phyloP scores from a whole-genome alignment of 2,888 invertebrate genomes.

The Orthonychiurus folsomi region DNA sequence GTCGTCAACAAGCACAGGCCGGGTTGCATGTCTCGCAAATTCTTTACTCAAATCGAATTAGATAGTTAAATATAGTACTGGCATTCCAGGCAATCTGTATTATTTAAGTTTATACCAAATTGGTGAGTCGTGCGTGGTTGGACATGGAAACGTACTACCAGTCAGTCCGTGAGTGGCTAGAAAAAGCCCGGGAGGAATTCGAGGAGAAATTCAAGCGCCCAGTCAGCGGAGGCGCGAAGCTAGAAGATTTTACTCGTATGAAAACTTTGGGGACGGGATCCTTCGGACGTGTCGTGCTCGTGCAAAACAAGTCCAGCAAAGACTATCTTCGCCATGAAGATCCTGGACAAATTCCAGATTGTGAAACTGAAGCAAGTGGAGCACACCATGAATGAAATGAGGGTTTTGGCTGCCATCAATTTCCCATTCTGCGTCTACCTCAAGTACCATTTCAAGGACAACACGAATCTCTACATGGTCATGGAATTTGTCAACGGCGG shows the following conservation, averaged over 20 bases:
- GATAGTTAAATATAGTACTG: too few relatives aligned
- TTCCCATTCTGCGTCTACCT: slow-evolving; percentile 98
- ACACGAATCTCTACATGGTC: slow-evolving; percentile 57
- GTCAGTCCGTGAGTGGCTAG: not conserved
- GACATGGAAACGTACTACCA: slow-evolving; percentile 8
- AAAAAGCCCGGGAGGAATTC: not conserved
- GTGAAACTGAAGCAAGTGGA: slow-evolving; percentile 80
- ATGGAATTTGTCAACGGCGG: slow-evolving; percentile 77
- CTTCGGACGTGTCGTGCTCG: slow-evolving; percentile 8
- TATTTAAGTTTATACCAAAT: too few relatives aligned
- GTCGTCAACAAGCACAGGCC: too few relatives aligned
- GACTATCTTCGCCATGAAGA: slow-evolving; percentile 10
- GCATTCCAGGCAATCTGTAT: too few relatives aligned
- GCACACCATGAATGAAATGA: slow-evolving; percentile 97
- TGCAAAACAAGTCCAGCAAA: not conserved
- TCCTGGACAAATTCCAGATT: not conserved
- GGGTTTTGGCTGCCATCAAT: slow-evolving; percentile 95
- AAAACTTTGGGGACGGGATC: not conserved
- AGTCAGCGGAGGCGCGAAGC: not conserved
- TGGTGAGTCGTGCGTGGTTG: too few relatives aligned
- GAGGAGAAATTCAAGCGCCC: not conserved
- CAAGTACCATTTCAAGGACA: slow-evolving; percentile 90
- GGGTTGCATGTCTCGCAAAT: too few relatives aligned
- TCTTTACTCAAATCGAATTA: too few relatives aligned
- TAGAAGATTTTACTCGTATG: not conserved